phyloP scores from a whole-genome alignment of 2,797 vertebrate genomes.

The Acropternis orthonyx region DNA sequence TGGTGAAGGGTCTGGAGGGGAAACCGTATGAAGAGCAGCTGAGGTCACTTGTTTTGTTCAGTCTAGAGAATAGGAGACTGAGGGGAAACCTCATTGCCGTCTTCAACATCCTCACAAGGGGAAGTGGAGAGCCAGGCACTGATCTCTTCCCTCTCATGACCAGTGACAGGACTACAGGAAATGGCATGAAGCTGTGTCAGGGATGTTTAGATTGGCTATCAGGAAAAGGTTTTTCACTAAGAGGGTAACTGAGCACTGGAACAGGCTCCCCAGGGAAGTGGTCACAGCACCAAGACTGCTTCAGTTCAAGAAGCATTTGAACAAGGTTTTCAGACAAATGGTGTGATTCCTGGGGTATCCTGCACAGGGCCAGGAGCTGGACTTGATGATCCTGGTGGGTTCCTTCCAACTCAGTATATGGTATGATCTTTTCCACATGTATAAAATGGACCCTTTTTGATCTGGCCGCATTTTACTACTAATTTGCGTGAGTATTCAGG shows the following conservation, averaged over 20 bases:
- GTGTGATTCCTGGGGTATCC: background rate
- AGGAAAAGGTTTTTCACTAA: background rate
- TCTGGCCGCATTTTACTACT: background rate
- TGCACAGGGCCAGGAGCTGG: background rate
- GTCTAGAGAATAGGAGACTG: background rate
- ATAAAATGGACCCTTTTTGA: background rate
- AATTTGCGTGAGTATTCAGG: background rate
- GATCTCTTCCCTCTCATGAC: background rate
- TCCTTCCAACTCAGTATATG: background rate
- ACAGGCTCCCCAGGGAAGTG: fast-evolving
- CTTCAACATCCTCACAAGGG: background rate
- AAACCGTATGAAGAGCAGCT: fast-evolving
- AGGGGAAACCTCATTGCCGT: background rate
- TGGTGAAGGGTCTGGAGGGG: background rate
- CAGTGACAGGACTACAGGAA: fast-evolving
- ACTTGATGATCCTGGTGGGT: background rate
- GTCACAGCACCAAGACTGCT: background rate
- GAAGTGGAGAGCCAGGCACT: background rate
- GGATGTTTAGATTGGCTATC: background rate
- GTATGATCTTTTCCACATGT: background rate
- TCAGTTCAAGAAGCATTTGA: background rate
- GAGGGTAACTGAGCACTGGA: background rate
- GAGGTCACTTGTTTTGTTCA: background rate
- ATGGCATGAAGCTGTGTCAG: background rate
- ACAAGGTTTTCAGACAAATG: background rate